phyloP scores from a whole-genome alignment of 2,797 vertebrate genomes.

The Phalanger gymnotis region DNA sequence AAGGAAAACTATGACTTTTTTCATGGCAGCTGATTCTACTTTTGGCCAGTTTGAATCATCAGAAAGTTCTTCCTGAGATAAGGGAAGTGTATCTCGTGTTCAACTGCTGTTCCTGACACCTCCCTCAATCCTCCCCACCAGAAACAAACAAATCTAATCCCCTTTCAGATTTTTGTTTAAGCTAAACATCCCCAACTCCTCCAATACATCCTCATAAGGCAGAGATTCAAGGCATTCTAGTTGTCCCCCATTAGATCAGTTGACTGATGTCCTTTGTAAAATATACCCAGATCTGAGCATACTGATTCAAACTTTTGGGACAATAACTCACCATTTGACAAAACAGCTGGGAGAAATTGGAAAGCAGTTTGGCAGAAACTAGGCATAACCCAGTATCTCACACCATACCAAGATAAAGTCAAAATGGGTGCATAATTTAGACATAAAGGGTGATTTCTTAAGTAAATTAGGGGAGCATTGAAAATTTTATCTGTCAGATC shows the following conservation, averaged over 20 bases:
- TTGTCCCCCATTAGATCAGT: not conserved
- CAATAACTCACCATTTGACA: not conserved
- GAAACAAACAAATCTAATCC: not conserved
- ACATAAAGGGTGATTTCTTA: not conserved
- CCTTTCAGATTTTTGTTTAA: not conserved
- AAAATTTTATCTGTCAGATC: not conserved
- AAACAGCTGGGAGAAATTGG: not conserved
- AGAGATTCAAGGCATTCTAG: not conserved
- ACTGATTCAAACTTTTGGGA: not conserved
- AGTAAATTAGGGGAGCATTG: not conserved
- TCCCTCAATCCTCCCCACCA: not conserved
- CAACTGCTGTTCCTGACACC: not conserved
- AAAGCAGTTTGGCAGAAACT: not conserved
- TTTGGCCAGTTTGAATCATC: not conserved
- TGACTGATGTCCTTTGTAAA: not conserved
- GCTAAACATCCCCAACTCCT: not conserved
- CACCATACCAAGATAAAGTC: not conserved
- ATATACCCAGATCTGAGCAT: not conserved
- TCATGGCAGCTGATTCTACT: not conserved
- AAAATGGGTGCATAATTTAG: not conserved
- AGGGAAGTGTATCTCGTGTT: not conserved
- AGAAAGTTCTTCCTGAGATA: not conserved
- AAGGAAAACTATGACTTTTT: not conserved
- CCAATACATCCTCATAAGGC: not conserved
- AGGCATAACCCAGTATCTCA: not conserved